Evolutionary conservation across 2,113 vertebrate species (phyloP), one percentile per base, ranked within the genome.

Genomic region (Chionodraco myersi): DNA sequence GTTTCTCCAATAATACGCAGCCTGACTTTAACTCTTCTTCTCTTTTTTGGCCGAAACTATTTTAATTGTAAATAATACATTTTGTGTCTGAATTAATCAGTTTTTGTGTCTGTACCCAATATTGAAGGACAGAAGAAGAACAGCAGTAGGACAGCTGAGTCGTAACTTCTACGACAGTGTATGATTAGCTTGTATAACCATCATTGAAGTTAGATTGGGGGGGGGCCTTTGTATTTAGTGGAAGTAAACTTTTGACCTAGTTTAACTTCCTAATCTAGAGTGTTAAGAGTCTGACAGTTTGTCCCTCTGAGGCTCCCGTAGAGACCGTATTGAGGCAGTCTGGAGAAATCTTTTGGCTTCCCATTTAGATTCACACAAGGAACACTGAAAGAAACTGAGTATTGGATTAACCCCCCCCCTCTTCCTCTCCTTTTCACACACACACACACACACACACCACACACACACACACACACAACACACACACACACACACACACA

Each of bases 341-440:
- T 66, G 49, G 56, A 36, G 72, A 68, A 77, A 21, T 9, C 64
- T 47, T 53, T 58, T 34, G n/a, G 4, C 21, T 79, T 76, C 23
- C 6, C 23, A 56, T 83, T 85, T 74, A 75, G 63, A 77, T 56
- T 75, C 54, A 67, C 1, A 47, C 2, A 47, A 75, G 61, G n/a
- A 87, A 18, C 5, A 53, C 34, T 70, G 47, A 65, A 34, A 10
- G 58, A 64, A 59, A 26, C 45, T 11, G 30, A 65, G 64, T 14
- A 51, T 52, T 51, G 30, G 56, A 82, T 74, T 48, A 77, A 26
- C 14, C 48, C 44, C 47, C 72, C 60, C 21, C 21, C 21, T 3
- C 21, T 3, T 30, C 47, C 60, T 8, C 36, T 54, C 11, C 48
- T 34, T 1, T 21, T 21, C 21, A 21, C 21, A 21, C 21, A 21